A percentile compares a stretch with the other conserved stretches of the same genome.
phyloP scores from a whole-genome alignment of 2,888 invertebrate species.

The Tuberolachnus salignus region DNA sequence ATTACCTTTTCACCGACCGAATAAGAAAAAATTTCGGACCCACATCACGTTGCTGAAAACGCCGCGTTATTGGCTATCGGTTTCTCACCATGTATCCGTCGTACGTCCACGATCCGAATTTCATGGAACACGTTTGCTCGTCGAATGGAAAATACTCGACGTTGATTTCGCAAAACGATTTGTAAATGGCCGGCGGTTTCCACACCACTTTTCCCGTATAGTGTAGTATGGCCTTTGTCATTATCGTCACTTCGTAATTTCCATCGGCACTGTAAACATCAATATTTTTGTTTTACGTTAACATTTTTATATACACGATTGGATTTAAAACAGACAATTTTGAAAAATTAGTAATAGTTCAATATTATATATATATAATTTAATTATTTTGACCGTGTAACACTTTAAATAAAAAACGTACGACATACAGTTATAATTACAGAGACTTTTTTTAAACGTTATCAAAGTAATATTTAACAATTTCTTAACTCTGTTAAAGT shows the following conservation, averaged over 20 bases:
- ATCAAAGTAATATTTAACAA: too few relatives aligned
- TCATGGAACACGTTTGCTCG: slow-evolving; percentile 94
- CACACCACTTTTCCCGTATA: slow-evolving; percentile 92
- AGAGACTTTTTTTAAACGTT: too few relatives aligned
- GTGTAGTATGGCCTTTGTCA: slow-evolving; percentile 95
- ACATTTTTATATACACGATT: too few relatives aligned
- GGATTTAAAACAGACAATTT: too few relatives aligned
- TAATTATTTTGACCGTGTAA: too few relatives aligned
- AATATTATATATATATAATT: too few relatives aligned
- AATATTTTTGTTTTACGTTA: neutral
- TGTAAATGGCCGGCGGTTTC: slow-evolving; percentile 99
- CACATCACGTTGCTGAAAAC: neutral
- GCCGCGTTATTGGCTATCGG: neutral
- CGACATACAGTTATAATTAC: too few relatives aligned
- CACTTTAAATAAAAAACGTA: too few relatives aligned
- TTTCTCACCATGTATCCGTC: slow-evolving; percentile 86
- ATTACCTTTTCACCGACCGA: slow-evolving; percentile 35
- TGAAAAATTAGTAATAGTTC: too few relatives aligned
- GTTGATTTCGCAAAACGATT: slow-evolving; percentile 94
- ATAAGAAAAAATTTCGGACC: neutral
- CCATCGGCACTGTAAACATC: slow-evolving; percentile 84
- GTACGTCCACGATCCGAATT: slow-evolving; percentile 94
- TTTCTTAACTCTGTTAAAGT: too few relatives aligned
- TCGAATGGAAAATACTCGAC: slow-evolving; percentile 95
- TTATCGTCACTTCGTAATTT: slow-evolving; percentile 96